Percentiles rank a stretch among this genome's conserved stretches.
Evolutionary conservation across 2,113 vertebrate genomes (phyloP).

Genomic region (Lathamus discolor): DNA sequence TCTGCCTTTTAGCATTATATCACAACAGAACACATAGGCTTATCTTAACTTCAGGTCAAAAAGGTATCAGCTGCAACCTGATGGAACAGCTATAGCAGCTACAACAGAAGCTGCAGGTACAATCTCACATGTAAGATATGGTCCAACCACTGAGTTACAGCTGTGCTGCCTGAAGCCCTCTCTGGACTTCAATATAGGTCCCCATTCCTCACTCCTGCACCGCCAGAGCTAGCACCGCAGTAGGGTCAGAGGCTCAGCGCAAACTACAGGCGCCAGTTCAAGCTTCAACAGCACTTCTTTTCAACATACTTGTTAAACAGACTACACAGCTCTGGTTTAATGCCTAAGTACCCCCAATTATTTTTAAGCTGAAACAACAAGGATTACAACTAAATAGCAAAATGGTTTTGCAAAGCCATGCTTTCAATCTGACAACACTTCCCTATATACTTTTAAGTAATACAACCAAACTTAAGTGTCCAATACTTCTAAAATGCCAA

Average conservation of each 20-base stretch:
- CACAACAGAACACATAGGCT: not conserved
- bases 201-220: not conserved
- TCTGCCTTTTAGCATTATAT: too few relatives aligned
- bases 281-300: not conserved
- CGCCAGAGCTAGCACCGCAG: not conserved
- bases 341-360: not conserved
- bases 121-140: rapidly evolving
- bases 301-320: not conserved
- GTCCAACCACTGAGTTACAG: not conserved
- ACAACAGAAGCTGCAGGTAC: not conserved
- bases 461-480: not conserved
- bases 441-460: not conserved
- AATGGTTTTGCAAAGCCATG: not conserved
- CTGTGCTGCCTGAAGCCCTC: not conserved
- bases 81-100: not conserved
- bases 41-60: not conserved
- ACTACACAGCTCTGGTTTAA: not conserved
- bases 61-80: not conserved
- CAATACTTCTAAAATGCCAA: not conserved
- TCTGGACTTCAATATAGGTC: too few relatives aligned
- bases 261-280: not conserved
- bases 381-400: not conserved
- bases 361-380: not conserved
- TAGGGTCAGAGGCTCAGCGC: not conserved
- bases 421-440: not conserved